phyloP scores from a whole-genome alignment of 2,797 vertebrate genomes.

The Gymnocypris eckloni region DNA sequence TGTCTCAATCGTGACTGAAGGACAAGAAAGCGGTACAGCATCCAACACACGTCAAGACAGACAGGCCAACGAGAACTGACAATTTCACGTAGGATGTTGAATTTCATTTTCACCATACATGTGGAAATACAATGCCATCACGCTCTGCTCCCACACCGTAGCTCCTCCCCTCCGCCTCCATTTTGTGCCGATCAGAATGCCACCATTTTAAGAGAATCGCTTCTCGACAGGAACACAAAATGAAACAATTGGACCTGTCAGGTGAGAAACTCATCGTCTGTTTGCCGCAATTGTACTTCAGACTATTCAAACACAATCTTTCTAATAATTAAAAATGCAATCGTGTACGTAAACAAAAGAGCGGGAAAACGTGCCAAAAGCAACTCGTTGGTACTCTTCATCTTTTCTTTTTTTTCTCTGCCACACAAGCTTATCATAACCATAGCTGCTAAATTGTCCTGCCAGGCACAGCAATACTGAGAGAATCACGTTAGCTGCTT shows the following conservation, averaged over 20 bases:
- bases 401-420: conserved; percentile 56
- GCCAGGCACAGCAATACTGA: conserved; percentile 81
- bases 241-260: conserved; percentile 33
- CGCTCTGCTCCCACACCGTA: conserved; percentile 36
- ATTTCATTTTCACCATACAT: conserved; percentile 49
- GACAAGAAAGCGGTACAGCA: not conserved
- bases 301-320: conserved; percentile 51
- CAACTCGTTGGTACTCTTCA: conserved; percentile 53
- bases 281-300: conserved; percentile 19
- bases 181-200: conserved; percentile 66
- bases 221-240: conserved; percentile 47
- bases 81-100: conserved; percentile 13
- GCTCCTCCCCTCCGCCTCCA: conserved; percentile 67
- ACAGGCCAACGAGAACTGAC: not conserved
- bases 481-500: conserved; percentile 84
- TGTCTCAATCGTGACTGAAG: not conserved
- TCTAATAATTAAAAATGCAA: conserved; percentile 68
- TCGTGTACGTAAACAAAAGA: conserved; percentile 54
- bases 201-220: conserved; percentile 73
- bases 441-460: conserved; percentile 72
- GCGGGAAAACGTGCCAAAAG: conserved; percentile 64
- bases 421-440: conserved; percentile 71
- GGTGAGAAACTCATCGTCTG: conserved; percentile 45
- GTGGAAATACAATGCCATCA: conserved; percentile 50
- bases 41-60: conserved; percentile 25